Percentiles rank a stretch among this genome's conserved stretches.
Evolutionary conservation across 2,888 invertebrate genomes (phyloP).

Genomic region (Pycnomerus fuliginosus): DNA sequence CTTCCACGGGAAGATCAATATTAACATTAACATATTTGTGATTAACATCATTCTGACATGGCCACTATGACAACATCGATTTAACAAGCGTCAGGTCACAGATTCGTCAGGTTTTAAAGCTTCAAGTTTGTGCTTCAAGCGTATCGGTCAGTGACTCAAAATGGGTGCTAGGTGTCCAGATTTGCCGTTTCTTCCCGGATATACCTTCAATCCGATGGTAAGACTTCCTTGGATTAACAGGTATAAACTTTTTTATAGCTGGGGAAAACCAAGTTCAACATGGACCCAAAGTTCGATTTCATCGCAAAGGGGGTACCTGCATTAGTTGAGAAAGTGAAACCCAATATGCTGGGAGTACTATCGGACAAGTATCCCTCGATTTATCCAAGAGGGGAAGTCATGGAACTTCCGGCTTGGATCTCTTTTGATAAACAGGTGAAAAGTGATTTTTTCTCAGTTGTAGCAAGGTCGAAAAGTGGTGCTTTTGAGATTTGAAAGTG

Average conservation of each 20-base stretch:
- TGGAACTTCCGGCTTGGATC: slow-evolving; percentile 80
- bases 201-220: slow-evolving; percentile 66
- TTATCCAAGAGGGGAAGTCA: slow-evolving; percentile 73
- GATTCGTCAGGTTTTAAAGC: too few relatives aligned
- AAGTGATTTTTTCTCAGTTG: too few relatives aligned
- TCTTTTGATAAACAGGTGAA: slow-evolving; percentile 84
- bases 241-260: slow-evolving; percentile 53
- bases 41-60: too few relatives aligned
- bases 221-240: neutral
- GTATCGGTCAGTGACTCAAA: too few relatives aligned
- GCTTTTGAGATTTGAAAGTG: too few relatives aligned
- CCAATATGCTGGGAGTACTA: slow-evolving; percentile 59
- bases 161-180: slow-evolving; percentile 67
- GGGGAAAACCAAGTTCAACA: slow-evolving; percentile 63
- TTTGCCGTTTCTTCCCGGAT: slow-evolving; percentile 75
- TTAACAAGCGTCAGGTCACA: too few relatives aligned
- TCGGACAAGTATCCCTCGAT: slow-evolving; percentile 65
- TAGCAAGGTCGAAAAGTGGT: too few relatives aligned
- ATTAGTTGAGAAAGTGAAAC: slow-evolving; percentile 62
- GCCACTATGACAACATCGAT: too few relatives aligned
- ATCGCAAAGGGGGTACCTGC: slow-evolving; percentile 59
- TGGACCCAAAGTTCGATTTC: slow-evolving; percentile 57
- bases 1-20: too few relatives aligned
- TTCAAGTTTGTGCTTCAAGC: too few relatives aligned
- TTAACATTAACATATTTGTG: too few relatives aligned